Conservation (phyloP, 2,797 vertebrate species). For the Gobionotothen gibberifrons region DNA sequence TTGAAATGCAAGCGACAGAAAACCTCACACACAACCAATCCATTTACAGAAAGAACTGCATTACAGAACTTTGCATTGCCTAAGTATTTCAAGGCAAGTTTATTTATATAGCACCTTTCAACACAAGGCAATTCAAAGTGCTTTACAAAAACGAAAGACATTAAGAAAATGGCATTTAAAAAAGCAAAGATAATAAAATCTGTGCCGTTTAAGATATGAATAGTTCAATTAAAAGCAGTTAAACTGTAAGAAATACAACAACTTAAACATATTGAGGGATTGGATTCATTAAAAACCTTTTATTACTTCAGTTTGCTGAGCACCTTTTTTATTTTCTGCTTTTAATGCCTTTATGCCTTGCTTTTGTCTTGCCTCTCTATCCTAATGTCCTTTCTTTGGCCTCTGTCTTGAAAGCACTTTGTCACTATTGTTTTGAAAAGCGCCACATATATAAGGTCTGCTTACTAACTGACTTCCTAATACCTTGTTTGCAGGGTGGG, state of each 20-base stretch:
- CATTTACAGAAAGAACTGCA: slow-evolving; percentile 30
- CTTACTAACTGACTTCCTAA: slow-evolving; percentile 51
- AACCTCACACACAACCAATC: slow-evolving; percentile 22
- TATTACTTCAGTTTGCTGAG: not conserved
- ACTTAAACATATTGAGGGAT: slow-evolving; percentile 28
- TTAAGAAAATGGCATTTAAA: too few species aligned
- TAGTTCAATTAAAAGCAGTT: too few species aligned
- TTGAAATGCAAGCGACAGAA: slow-evolving; percentile 16
- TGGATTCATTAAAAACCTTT: slow-evolving; percentile 30
- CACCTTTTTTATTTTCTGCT: not conserved
- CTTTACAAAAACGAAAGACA: too few species aligned
- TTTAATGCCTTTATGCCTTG: slow-evolving; percentile 5
- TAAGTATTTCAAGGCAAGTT: not conserved
- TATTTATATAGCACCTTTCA: too few species aligned
- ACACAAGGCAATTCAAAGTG: too few species aligned
- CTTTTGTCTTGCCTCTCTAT: not conserved
- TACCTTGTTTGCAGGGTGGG: slow-evolving; percentile 63
- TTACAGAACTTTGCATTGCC: slow-evolving; percentile 16
- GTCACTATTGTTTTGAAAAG: slow-evolving; percentile 24
- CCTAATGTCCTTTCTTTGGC: slow-evolving; percentile 27
- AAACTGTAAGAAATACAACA: slow-evolving; percentile 29
- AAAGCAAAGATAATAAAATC: too few species aligned
- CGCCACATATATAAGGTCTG: slow-evolving; percentile 36
- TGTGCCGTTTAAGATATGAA: too few species aligned
- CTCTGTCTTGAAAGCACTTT: slow-evolving; percentile 5